A percentile compares a stretch with the other conserved stretches of the same genome.
Evolutionary conservation across 2,797 vertebrate species (phyloP).

Genomic region (Coregonus suidteri): DNA sequence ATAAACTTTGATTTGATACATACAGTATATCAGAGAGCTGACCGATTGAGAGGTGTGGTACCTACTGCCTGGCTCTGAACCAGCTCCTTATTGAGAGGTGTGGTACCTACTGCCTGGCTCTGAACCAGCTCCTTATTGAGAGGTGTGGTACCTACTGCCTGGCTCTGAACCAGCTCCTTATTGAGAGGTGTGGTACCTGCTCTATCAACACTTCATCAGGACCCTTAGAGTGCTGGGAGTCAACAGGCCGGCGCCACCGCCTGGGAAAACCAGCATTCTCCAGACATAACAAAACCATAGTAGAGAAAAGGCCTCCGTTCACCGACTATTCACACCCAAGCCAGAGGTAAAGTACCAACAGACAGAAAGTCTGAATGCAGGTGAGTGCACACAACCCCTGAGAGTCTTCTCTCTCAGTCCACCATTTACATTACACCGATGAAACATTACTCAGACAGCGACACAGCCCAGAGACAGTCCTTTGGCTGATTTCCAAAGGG

Average conservation of each 20-base stretch:
- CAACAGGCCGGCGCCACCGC: neutral
- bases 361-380: constrained; percentile 13
- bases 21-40: too few species aligned
- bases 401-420: constrained; percentile 11
- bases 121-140: too few species aligned
- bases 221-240: neutral
- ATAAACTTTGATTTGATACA: too few species aligned
- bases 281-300: neutral
- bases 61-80: too few species aligned
- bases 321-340: neutral
- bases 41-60: too few species aligned
- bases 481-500: constrained; percentile 14
- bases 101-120: too few species aligned
- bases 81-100: too few species aligned
- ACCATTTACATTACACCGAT: neutral
- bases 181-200: too few species aligned
- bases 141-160: too few species aligned
- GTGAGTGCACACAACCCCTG: neutral
- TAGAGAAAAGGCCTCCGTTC: neutral
- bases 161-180: too few species aligned
- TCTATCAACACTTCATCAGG: too few species aligned
- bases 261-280: neutral
- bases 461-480: neutral
- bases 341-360: neutral
- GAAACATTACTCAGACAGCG: neutral